Base-by-base conservation (phyloP, 1,140 invertebrate genomes). In the Galleria mellonella region DNA sequence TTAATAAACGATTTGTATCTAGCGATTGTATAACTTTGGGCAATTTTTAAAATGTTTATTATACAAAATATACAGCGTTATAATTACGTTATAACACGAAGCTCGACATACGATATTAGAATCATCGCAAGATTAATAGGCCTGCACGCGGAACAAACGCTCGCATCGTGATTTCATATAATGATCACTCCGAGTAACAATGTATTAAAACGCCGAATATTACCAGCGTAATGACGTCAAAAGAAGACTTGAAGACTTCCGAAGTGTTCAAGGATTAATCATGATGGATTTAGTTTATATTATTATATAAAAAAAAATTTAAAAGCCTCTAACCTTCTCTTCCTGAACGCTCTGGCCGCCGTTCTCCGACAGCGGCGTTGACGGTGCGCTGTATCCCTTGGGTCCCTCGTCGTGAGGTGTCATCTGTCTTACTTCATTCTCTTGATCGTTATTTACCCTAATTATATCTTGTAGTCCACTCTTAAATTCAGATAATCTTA, bases 321-420 rank as follows among this genome's bases (percentile, higher is more conserved):
- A 47, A 40, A 55, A 54, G 23, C 10, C 31, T 65, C 74, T 74
- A 74, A 90, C 89, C 89, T 90, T 90, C 76, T 90, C 89, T 53
- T 90, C 89, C 51, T 88, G 88, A 44, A 88, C 79, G 61, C 78
- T 74, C 35, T 87, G 89, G 4, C 82, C 82, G 9, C 90, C 90
- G 47, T 89, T 89, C 53, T 89, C 89, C 9, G 87, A 89, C 1
- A 90, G 71, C 9, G 90, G 90, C 9, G 90, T 92, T 4, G 89
- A 89, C 11, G 90, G 90, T 13, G 90, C 90, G 50, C 86, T 87
- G 72, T 87, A 87, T 10, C 82, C 84, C 45, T 87, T 87, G 9
- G 64, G 76, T 17, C 83, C 75, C 9, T 85, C 81, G 44, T 87
- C 83, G 14, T 87, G 83, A 9, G 78, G 75, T 2, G 78, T 79